Evolutionary conservation across 2,888 invertebrate genomes (phyloP).

Genomic region (Lasius platythorax): DNA sequence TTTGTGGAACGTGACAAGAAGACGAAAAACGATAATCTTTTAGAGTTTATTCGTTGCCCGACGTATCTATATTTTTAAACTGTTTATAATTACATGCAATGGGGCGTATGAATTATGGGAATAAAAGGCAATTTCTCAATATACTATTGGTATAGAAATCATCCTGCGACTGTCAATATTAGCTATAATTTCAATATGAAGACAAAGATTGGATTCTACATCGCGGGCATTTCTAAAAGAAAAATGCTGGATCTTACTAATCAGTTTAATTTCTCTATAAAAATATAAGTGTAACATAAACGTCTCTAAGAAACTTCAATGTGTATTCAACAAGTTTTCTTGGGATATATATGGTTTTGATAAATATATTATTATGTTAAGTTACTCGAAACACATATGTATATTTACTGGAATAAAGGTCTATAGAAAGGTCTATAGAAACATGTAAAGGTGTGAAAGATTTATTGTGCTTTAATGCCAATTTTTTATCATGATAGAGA

Average conservation of each 20-base stretch:
- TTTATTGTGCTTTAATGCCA: neutral
- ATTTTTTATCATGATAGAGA: neutral
- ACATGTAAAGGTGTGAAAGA: neutral
- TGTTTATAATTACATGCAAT: neutral
- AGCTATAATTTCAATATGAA: neutral
- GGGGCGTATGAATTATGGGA: neutral
- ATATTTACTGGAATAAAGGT: conserved; percentile 16
- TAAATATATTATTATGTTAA: neutral
- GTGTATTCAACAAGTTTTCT: neutral
- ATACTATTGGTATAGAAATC: neutral
- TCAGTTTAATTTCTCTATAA: neutral
- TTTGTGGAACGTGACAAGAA: neutral
- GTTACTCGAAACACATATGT: neutral
- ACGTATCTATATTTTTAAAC: neutral
- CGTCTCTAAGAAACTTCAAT: neutral
- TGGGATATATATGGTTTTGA: neutral
- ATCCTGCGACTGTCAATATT: neutral
- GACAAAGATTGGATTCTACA: neutral
- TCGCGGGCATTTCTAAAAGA: neutral
- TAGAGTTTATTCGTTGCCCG: neutral
- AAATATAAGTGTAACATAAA: neutral
- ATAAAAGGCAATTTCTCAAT: neutral
- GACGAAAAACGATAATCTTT: neutral
- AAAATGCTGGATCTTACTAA: neutral
- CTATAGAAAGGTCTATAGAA: neutral